Evolutionary conservation across 2,113 vertebrate species (phyloP).

Genomic region (Lates calcarifer): DNA sequence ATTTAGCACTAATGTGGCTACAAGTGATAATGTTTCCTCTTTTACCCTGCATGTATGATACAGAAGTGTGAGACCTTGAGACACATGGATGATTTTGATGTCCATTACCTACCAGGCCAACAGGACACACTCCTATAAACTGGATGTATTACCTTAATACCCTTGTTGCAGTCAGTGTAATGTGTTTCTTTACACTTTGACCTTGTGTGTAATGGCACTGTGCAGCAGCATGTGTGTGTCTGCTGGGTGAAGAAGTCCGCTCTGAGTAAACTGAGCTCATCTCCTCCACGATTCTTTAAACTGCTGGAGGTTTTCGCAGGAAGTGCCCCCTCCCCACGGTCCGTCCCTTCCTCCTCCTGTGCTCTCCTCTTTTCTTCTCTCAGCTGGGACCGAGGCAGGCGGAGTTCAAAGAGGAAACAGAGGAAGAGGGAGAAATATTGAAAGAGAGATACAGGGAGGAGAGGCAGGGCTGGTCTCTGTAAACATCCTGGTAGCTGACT

Average conservation of each 20-base stretch:
- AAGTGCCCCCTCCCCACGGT: conserved; percentile 7
- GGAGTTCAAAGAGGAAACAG: conserved; percentile 42
- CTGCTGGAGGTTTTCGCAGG: conserved; percentile 42
- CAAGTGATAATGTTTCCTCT: no score
- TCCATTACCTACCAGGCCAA: background rate
- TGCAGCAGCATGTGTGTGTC: background rate
- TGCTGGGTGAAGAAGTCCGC: background rate
- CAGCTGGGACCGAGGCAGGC: conserved; percentile 37
- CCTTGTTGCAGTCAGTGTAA: background rate
- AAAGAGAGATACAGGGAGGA: conserved; percentile 1
- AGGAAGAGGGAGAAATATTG: conserved; percentile 15
- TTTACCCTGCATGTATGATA: background rate
- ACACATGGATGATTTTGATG: background rate
- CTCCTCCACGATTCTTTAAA: conserved; percentile 21
- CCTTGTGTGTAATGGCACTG: conserved; percentile 26
- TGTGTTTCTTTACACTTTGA: conserved; percentile 37
- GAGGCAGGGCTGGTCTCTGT: conserved; percentile 18
- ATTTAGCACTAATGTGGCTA: background rate
- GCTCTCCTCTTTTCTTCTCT: conserved; percentile 23
- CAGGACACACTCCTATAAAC: background rate
- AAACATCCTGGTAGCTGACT: conserved; percentile 56
- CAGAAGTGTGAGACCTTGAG: background rate
- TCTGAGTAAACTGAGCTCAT: conserved; percentile 29
- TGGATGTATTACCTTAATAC: background rate
- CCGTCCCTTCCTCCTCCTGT: background rate